Conservation (phyloP, 2,888 invertebrate genomes). For the Proisotoma minuta region DNA sequence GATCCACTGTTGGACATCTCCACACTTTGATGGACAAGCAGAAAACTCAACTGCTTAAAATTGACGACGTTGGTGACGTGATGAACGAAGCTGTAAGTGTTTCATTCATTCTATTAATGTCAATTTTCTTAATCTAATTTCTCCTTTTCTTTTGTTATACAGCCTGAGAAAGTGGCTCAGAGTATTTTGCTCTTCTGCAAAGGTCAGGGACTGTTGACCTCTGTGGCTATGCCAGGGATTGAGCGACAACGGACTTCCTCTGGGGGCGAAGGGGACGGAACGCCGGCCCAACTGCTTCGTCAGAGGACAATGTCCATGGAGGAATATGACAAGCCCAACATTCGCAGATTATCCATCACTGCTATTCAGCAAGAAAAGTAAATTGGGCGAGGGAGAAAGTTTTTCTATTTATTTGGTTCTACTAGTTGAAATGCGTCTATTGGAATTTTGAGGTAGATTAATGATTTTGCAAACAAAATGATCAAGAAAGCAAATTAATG, state of each 20-base stretch:
- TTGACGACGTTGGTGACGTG: constrained; percentile 82
- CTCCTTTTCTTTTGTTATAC: constrained; percentile 48
- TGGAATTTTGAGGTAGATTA: too few relatives aligned
- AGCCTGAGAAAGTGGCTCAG: constrained; percentile 83
- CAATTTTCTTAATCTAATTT: background rate
- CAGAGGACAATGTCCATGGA: constrained; percentile 71
- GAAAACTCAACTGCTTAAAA: constrained; percentile 74
- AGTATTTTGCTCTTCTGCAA: constrained; percentile 82
- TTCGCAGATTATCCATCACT: constrained; percentile 66
- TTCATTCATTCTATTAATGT: background rate
- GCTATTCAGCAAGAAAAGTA: constrained; percentile 44
- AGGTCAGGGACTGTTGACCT: constrained; percentile 76
- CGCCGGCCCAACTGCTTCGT: constrained; percentile 51
- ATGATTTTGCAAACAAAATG: too few relatives aligned
- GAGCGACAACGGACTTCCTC: constrained; percentile 65
- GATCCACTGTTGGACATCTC: constrained; percentile 72
- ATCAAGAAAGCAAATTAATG: too few relatives aligned
- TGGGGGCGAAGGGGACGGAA: constrained; percentile 55
- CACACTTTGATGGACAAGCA: constrained; percentile 73
- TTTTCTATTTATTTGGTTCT: too few relatives aligned
- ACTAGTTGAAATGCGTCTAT: too few relatives aligned
- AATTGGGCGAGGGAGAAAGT: too few relatives aligned
- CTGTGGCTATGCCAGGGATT: constrained; percentile 74
- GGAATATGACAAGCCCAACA: constrained; percentile 75
- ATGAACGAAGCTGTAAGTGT: constrained; percentile 71